phyloP scores from a whole-genome alignment of 1,140 invertebrate genomes.

The Gryllus bimaculatus region DNA sequence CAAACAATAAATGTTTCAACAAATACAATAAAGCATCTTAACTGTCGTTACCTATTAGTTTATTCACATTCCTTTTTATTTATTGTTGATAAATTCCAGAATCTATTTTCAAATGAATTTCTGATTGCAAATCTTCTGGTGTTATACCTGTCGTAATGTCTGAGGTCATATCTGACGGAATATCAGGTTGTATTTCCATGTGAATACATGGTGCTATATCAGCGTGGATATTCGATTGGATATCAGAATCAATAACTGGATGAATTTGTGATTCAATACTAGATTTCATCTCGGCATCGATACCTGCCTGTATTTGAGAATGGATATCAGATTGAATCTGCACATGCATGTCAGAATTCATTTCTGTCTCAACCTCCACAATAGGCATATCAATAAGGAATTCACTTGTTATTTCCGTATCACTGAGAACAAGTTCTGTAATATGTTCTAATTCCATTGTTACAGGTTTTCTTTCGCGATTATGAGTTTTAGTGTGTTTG shows the following conservation, averaged over 20 bases:
- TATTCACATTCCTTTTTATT: background rate
- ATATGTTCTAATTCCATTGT: conserved; percentile 17
- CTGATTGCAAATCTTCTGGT: background rate
- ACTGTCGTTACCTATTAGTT: too few species aligned
- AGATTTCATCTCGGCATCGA: background rate
- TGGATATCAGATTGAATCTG: conserved; percentile 9
- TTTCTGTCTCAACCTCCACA: conserved; percentile 20
- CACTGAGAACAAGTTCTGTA: conserved; percentile 14
- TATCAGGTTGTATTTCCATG: background rate
- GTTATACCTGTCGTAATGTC: background rate
- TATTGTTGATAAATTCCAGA: background rate
- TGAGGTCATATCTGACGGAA: background rate
- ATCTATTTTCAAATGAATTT: background rate
- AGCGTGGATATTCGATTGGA: background rate
- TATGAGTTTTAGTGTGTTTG: conserved; percentile 41
- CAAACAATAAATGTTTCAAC: too few species aligned
- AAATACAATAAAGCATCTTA: too few species aligned
- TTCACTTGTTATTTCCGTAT: conserved; percentile 19
- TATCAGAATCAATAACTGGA: background rate
- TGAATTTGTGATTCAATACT: background rate
- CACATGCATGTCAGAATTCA: conserved; percentile 11
- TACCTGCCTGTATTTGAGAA: background rate
- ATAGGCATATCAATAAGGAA: conserved; percentile 20
- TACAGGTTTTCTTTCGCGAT: background rate
- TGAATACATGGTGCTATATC: background rate